Base-by-base conservation (phyloP, 2,888 invertebrate species). In the Andricus quercusramuli region DNA sequence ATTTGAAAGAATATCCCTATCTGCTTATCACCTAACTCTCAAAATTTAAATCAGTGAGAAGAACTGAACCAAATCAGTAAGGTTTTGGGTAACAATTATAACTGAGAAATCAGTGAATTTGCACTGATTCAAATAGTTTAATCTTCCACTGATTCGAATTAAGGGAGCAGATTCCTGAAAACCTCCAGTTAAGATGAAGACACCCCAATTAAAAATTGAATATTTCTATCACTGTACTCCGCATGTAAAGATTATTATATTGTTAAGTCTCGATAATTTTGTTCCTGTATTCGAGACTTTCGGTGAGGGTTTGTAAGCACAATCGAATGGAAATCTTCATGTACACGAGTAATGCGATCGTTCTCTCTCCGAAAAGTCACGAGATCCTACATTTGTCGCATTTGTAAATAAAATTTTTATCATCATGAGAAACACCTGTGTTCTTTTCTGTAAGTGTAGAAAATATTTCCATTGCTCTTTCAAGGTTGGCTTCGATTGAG, bases 321-420 rank as follows among this genome's bases (percentile, higher is more conserved):
- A 66, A 29, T 44, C n/a, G 62, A 80, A 51, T 70, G 68, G 78
- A 44, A 62, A 62, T 66, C 66, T 66, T 20, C 29, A 59, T 8
- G 79, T 76, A 67, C 59, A 79, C 32, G 79, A 62, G 67, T 44
- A 8, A 37, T 78, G 79, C 80, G 86, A 81, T 85, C 86, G 86
- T 86, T 84, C 88, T 89, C 89, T 90, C 90, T 90, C 87, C 88
- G 90, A 90, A 85, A 88, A 88, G 87, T 89, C 89, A 89, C 89
- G 89, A 88, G 89, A 88, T 90, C 91, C 91, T 90, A 92, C 90
- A 92, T 90, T 91, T 90, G 91, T 92, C 91, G 91, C 91, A 92
- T 91, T 92, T 91, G 92, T 92, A 92, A 92, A 92, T 92, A 92
- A 92, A 92, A 91, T 92, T 92, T 91, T 91, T 92, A 92, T 91